Conservation (phyloP, 2,797 vertebrate species). For the Crocodylus rhombifer region DNA sequence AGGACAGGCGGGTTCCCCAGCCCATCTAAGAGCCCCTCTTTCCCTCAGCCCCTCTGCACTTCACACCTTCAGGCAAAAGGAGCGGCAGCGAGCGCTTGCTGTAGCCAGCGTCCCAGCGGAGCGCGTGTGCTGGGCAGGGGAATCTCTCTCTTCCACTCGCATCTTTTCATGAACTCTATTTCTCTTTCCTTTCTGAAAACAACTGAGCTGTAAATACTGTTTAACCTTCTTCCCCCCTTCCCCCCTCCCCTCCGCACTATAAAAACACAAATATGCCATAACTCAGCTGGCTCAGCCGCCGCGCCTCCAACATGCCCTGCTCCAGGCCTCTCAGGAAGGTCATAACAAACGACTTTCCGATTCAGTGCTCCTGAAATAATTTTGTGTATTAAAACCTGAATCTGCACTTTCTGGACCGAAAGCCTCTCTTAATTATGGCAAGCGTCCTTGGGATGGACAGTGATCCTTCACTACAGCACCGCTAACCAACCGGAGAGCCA, state of each 20-base stretch:
- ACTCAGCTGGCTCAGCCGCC: conserved; percentile 96
- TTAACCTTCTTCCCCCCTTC: conserved; percentile 89
- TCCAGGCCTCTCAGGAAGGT: conserved; percentile 98
- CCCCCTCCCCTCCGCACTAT: conserved; percentile 90
- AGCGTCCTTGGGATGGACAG: conserved; percentile 99
- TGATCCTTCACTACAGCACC: conserved; percentile 96
- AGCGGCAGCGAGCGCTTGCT: not conserved
- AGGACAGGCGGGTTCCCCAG: conserved; percentile 15
- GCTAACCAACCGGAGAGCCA: conserved; percentile 86
- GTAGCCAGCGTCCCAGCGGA: not conserved
- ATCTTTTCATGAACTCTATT: conserved; percentile 88
- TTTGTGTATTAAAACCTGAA: conserved; percentile 99
- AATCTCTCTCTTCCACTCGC: conserved; percentile 76
- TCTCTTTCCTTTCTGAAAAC: conserved; percentile 94
- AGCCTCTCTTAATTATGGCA: conserved; percentile 99
- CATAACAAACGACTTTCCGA: conserved; percentile 99
- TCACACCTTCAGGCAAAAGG: conserved; percentile 50
- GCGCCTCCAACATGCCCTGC: conserved; percentile 98
- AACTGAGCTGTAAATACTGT: conserved; percentile 99
- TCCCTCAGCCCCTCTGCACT: conserved; percentile 38
- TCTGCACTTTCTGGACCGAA: conserved; percentile 99
- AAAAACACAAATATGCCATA: conserved; percentile 99
- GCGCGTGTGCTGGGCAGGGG: not conserved
- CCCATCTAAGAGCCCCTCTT: not conserved
- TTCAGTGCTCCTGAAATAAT: conserved; percentile 99